Evolutionary conservation across 2,113 vertebrate species (phyloP).

Genomic region (Paramisgurnus dabryanus): DNA sequence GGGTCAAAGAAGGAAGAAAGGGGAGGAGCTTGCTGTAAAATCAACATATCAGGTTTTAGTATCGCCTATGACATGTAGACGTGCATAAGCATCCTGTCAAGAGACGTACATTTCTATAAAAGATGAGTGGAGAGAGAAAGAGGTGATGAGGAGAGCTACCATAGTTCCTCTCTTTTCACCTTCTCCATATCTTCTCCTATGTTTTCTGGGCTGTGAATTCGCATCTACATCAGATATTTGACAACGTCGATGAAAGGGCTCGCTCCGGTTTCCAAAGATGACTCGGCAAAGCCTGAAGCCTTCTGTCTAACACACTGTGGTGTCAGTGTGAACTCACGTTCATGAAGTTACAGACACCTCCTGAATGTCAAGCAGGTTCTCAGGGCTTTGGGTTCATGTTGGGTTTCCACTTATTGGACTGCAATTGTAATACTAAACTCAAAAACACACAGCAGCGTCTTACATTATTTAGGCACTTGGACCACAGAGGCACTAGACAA

Average conservation of each 20-base stretch:
- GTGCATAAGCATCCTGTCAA: conserved; percentile 1
- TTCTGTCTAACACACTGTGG: background rate
- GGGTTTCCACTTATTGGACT: background rate
- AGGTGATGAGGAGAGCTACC: background rate
- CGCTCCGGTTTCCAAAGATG: background rate
- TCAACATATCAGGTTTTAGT: background rate
- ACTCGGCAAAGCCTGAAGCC: too few species aligned
- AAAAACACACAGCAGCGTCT: too few species aligned
- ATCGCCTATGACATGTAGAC: background rate
- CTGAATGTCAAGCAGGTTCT: background rate
- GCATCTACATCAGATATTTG: background rate
- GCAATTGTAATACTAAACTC: background rate
- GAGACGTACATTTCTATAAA: background rate
- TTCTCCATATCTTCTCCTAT: background rate
- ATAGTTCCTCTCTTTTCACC: background rate
- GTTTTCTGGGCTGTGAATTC: background rate
- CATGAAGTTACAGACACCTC: too few species aligned
- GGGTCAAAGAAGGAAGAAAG: conserved; percentile 1
- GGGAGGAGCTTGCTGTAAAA: background rate
- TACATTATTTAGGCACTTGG: too few species aligned
- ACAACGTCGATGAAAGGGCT: background rate
- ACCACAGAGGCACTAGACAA: too few species aligned
- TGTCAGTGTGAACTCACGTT: background rate
- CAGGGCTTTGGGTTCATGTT: background rate
- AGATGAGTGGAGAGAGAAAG: background rate